Percentiles rank a stretch among this genome's conserved stretches.
phyloP scores from a whole-genome alignment of 2,888 invertebrate genomes.

The Pammene aurita region DNA sequence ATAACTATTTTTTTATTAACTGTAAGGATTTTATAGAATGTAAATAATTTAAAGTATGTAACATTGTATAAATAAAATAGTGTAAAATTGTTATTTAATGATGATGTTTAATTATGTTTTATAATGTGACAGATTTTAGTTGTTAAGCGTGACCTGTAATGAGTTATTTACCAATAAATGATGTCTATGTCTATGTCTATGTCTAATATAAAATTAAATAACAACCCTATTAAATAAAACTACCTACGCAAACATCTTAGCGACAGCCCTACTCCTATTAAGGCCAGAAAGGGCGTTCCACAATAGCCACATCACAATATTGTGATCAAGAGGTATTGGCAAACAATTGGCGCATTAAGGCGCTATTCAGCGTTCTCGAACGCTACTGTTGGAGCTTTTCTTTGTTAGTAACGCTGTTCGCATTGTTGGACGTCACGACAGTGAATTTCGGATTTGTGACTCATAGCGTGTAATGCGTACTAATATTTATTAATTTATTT shows the following conservation, averaged over 20 bases:
- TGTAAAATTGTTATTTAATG: too few relatives aligned
- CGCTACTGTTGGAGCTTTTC: constrained; percentile 54
- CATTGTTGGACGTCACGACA: constrained; percentile 43
- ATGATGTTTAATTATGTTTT: too few relatives aligned
- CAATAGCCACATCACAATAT: constrained; percentile 59
- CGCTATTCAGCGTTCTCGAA: constrained; percentile 50
- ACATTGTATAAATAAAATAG: too few relatives aligned
- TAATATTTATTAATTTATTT: too few relatives aligned
- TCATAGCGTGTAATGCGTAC: background rate
- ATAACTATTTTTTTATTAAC: too few relatives aligned
- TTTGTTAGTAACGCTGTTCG: constrained; percentile 46
- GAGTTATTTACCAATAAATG: too few relatives aligned
- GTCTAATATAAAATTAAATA: background rate
- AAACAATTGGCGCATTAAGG: constrained; percentile 67
- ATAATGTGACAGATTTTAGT: too few relatives aligned
- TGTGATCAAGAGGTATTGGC: constrained; percentile 58
- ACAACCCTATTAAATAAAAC: background rate
- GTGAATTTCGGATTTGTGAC: background rate
- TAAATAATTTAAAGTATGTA: too few relatives aligned
- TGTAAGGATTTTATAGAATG: too few relatives aligned
- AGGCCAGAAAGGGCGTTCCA: constrained; percentile 33
- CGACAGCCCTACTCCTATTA: constrained; percentile 30
- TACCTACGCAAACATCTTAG: background rate
- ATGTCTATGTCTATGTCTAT: too few relatives aligned
- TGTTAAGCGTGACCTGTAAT: too few relatives aligned